Conservation (phyloP, 2,888 invertebrate genomes). For the Cosmia pyralina region DNA sequence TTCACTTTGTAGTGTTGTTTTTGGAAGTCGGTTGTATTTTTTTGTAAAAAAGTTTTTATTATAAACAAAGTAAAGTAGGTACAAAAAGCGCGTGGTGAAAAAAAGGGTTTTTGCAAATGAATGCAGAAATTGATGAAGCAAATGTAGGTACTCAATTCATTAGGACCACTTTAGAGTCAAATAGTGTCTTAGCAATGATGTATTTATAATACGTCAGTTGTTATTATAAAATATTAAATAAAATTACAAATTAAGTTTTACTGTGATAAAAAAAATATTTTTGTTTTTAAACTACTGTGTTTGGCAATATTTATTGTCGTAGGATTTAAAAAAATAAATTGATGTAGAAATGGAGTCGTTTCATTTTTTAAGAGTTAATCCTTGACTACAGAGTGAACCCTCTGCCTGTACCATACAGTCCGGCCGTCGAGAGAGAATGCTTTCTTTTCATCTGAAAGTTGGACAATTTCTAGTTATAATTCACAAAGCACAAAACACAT, state of each 20-base stretch:
- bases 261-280: conserved; percentile 70
- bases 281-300: conserved; percentile 63
- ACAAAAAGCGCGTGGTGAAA: too few relatives aligned
- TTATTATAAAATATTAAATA: conserved; percentile 31
- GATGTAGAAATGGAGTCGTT: conserved; percentile 40
- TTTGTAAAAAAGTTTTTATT: too few relatives aligned
- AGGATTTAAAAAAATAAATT: conserved; percentile 58
- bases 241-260: conserved; percentile 49
- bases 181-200: background rate
- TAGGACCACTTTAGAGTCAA: conserved; percentile 2
- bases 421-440: too few relatives aligned
- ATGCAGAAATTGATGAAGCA: too few relatives aligned
- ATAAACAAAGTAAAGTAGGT: too few relatives aligned
- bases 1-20: too few relatives aligned
- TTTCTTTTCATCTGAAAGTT: too few relatives aligned
- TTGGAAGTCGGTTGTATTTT: too few relatives aligned
- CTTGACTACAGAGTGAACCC: too few relatives aligned
- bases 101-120: too few relatives aligned
- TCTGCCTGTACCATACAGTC: background rate
- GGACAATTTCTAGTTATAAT: too few relatives aligned
- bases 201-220: conserved; percentile 7
- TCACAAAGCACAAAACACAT: too few relatives aligned
- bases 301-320: conserved; percentile 65
- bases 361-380: conserved; percentile 21
- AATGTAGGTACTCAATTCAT: background rate